These are phyloP conservation scores for Mola mola DNA, from an alignment of 2,113 vertebrate genomes.

Conservation along the genomic window DNA sequence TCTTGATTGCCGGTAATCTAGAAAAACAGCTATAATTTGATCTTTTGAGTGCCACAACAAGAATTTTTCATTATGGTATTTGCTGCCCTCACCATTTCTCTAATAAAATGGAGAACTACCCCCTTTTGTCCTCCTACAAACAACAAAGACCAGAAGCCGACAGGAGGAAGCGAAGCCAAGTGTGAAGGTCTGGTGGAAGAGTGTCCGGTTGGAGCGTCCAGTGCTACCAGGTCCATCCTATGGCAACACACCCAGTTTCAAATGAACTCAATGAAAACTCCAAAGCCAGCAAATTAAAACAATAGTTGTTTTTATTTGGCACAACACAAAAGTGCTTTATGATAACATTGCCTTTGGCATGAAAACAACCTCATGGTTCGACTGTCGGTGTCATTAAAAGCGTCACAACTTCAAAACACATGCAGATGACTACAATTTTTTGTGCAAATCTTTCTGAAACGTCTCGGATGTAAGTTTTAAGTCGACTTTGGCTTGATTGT, in stretches of 20 bases:
- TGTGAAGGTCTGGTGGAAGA: too few relatives aligned
- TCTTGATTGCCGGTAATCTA: too few relatives aligned
- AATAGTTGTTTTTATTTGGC: constrained; percentile 77
- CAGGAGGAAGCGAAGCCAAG: too few relatives aligned
- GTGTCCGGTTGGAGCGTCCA: too few relatives aligned
- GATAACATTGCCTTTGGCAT: constrained; percentile 73
- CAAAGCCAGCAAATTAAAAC: constrained; percentile 50
- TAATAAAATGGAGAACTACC: too few relatives aligned
- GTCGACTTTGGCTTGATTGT: constrained; percentile 52
- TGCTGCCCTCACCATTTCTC: too few relatives aligned
- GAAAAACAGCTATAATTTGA: too few relatives aligned
- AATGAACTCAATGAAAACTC: constrained; percentile 13
- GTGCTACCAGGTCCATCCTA: not conserved
- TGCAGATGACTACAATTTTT: constrained; percentile 34
- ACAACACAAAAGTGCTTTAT: constrained; percentile 82
- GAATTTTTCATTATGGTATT: too few relatives aligned
- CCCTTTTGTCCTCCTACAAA: too few relatives aligned
- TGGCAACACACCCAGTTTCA: not conserved
- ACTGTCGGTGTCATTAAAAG: constrained; percentile 45
- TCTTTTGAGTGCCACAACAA: too few relatives aligned
- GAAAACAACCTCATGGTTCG: constrained; percentile 55
- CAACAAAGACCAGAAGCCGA: not conserved
- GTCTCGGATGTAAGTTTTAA: constrained; percentile 25
- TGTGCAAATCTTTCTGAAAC: constrained; percentile 65
- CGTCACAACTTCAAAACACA: constrained; percentile 29